These are phyloP conservation scores for Diglossa brunneiventris DNA, from an alignment of 2,113 vertebrate genomes.

Conservation along the genomic window DNA sequence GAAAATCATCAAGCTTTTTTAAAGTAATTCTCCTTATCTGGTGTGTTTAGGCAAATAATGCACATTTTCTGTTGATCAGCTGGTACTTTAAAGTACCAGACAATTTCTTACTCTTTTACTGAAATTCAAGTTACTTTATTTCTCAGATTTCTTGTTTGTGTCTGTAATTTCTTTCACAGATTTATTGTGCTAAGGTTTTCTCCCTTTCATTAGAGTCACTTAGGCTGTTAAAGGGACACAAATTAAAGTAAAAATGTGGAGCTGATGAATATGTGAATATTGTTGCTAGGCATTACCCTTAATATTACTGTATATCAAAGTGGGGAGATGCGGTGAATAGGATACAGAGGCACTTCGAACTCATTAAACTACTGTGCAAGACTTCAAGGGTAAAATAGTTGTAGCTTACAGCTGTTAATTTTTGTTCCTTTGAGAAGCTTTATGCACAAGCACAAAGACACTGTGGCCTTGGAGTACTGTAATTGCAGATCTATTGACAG, in stretches of 20 bases:
- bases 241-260: constrained; percentile 44
- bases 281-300: constrained; percentile 49
- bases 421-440: constrained; percentile 25
- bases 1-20: not conserved
- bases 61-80: not conserved
- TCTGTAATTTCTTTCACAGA: constrained; percentile 11
- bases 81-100: not conserved
- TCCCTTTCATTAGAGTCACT: constrained; percentile 44
- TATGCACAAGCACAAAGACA: constrained; percentile 50
- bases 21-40: not conserved
- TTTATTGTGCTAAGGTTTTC: not conserved
- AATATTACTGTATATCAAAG: constrained; percentile 1
- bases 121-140: not conserved
- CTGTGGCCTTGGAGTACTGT: constrained; percentile 21
- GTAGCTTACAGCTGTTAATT: constrained; percentile 37
- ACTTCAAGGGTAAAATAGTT: constrained; percentile 43
- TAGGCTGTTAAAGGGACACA: constrained; percentile 36
- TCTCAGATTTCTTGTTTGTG: not conserved
- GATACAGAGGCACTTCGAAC: constrained; percentile 19
- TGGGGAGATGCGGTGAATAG: not conserved
- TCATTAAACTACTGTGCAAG: constrained; percentile 37
- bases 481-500: constrained; percentile 42
- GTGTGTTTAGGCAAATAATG: not conserved
- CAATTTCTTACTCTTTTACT: constrained; percentile 8
- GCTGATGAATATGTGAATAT: constrained; percentile 40